A percentile compares a stretch with the other conserved stretches of the same genome.
phyloP scores from a whole-genome alignment of 2,888 invertebrate species.

The Alentia gelatinosa region DNA sequence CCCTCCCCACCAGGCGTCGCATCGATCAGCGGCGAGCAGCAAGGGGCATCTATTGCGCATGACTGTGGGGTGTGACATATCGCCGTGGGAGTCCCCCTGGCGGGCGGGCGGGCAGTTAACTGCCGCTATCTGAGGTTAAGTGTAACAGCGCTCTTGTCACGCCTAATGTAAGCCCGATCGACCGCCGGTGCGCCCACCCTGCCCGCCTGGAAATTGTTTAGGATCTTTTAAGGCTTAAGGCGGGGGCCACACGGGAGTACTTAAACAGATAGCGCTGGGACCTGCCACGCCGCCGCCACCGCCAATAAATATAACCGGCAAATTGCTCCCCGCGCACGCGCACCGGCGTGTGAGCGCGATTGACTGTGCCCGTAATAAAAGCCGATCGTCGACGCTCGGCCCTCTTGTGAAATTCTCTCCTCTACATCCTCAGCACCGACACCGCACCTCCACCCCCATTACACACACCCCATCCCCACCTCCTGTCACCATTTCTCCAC shows the following conservation, averaged over 20 bases:
- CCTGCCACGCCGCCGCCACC: background rate
- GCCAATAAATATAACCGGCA: background rate
- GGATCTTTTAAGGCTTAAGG: constrained; percentile 46
- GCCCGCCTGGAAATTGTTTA: constrained; percentile 30
- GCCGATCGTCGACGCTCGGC: background rate
- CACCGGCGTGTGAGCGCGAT: background rate
- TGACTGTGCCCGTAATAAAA: background rate
- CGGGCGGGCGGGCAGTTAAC: constrained; percentile 13
- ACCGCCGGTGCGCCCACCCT: background rate
- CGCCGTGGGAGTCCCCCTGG: background rate
- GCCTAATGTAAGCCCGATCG: constrained; percentile 46
- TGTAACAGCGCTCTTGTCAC: constrained; percentile 48
- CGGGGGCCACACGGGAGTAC: background rate
- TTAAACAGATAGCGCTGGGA: constrained; percentile 28
- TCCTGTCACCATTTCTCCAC: background rate
- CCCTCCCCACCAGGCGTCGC: background rate
- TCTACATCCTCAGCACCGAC: background rate
- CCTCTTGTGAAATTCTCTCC: background rate
- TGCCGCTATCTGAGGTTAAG: constrained; percentile 44
- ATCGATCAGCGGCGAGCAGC: background rate
- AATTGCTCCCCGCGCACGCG: background rate
- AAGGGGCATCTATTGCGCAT: constrained; percentile 6
- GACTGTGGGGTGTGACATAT: constrained; percentile 18
- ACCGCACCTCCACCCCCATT: background rate
- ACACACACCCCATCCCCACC: background rate